phyloP scores from a whole-genome alignment of 2,113 vertebrate species.

The Setophaga kirtlandii region DNA sequence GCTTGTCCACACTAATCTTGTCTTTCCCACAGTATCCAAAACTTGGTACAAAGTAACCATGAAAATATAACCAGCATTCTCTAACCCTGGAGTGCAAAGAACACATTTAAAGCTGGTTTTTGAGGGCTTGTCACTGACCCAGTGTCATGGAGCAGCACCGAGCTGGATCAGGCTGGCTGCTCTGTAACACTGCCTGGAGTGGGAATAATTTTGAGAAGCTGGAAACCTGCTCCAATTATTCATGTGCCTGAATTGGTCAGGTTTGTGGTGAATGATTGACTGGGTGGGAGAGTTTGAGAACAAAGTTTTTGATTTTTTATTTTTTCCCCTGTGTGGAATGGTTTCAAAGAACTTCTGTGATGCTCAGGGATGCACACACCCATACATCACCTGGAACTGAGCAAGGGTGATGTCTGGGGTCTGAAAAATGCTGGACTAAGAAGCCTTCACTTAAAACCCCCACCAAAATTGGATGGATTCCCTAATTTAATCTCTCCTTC shows the following conservation, averaged over 20 bases:
- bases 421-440: neutral
- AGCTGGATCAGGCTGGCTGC: neutral
- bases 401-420: rapidly evolving
- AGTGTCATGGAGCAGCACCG: neutral
- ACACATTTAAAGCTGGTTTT: neutral
- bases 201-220: neutral
- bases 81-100: neutral
- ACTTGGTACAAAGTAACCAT: neutral
- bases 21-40: neutral
- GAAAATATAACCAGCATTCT: neutral
- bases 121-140: neutral
- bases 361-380: rapidly evolving
- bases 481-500: neutral
- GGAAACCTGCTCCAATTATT: neutral
- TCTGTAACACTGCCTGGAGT: neutral
- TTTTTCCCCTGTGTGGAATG: neutral
- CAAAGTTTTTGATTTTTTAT: neutral
- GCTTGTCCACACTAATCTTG: rapidly evolving
- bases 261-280: neutral
- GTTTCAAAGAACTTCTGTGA: neutral
- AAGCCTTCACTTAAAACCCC: neutral
- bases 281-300: neutral
- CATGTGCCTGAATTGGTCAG: neutral
- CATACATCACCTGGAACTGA: rapidly evolving
- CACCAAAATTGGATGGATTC: too few species aligned